Conservation (phyloP, 2,797 vertebrate genomes). For the Onychomys torridus region DNA sequence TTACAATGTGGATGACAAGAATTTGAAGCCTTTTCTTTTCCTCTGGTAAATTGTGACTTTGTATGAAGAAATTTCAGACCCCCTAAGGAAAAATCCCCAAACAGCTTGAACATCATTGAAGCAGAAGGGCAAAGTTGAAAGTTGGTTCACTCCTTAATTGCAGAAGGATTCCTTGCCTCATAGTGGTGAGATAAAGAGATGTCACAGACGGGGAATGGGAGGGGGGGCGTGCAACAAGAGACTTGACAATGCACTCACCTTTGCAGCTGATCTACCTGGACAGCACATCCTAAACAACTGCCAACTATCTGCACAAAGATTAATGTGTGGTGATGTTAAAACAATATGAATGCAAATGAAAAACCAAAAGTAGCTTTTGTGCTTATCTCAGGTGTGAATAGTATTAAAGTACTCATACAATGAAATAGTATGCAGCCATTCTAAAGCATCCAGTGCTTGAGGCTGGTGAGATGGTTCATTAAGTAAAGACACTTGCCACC, state of each 20-base stretch:
- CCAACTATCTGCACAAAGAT: not conserved
- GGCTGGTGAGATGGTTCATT: not conserved
- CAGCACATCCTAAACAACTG: not conserved
- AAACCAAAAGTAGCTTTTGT: not conserved
- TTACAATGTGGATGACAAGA: not conserved
- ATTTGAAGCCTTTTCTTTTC: not conserved
- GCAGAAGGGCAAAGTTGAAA: not conserved
- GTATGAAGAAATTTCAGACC: not conserved
- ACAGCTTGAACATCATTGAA: not conserved
- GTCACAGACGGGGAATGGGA: not conserved
- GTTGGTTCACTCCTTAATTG: too few relatives aligned
- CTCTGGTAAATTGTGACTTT: not conserved
- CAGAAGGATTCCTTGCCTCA: not conserved
- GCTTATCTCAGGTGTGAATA: not conserved
- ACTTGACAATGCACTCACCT: not conserved
- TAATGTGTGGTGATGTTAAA: too few relatives aligned
- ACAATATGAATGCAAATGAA: not conserved
- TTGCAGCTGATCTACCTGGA: not conserved
- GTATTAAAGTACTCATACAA: not conserved
- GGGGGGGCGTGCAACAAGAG: not conserved
- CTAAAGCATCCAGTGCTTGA: not conserved
- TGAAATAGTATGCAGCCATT: not conserved
- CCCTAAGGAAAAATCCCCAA: not conserved
- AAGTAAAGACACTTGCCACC: not conserved
- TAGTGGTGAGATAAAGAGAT: not conserved